These are phyloP conservation scores for Atethmia centrago DNA, from an alignment of 2,888 invertebrate species.

Conservation along the genomic window DNA sequence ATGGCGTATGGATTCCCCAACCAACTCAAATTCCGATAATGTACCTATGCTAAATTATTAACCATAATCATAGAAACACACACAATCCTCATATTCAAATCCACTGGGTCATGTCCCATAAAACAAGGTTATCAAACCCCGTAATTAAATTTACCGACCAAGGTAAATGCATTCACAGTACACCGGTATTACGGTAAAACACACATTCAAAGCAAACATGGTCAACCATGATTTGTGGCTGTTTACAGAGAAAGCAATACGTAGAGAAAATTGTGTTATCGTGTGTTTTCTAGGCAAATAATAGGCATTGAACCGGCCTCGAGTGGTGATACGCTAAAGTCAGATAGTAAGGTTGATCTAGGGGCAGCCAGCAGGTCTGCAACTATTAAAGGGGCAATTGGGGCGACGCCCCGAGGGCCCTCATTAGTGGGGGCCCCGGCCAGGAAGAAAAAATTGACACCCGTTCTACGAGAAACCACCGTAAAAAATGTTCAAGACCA, in stretches of 20 bases:
- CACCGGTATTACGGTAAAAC: constrained; percentile 9
- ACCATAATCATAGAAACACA: neutral
- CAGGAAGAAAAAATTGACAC: no score
- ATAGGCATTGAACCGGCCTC: neutral
- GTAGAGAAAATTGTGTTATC: constrained; percentile 18
- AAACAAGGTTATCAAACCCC: constrained; percentile 39
- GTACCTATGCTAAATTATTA: neutral
- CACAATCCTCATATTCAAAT: constrained; percentile 33
- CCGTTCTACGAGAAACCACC: no score
- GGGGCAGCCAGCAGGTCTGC: no score
- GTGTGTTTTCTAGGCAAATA: constrained; percentile 31
- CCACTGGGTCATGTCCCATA: constrained; percentile 28
- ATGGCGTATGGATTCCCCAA: neutral
- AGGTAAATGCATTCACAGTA: constrained; percentile 43
- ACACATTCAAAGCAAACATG: constrained; percentile 33
- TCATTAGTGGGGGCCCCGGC: no score
- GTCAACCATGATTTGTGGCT: constrained; percentile 37
- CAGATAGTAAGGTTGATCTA: no score
- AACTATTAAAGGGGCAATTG: no score
- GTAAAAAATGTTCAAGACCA: no score
- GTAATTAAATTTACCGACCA: constrained; percentile 45
- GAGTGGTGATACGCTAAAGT: no score
- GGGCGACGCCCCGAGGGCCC: no score
- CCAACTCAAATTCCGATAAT: neutral
- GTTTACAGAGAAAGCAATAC: constrained; percentile 32